Evolutionary conservation across 2,113 vertebrate genomes (phyloP).

Genomic region (Glaucidium brasilianum): DNA sequence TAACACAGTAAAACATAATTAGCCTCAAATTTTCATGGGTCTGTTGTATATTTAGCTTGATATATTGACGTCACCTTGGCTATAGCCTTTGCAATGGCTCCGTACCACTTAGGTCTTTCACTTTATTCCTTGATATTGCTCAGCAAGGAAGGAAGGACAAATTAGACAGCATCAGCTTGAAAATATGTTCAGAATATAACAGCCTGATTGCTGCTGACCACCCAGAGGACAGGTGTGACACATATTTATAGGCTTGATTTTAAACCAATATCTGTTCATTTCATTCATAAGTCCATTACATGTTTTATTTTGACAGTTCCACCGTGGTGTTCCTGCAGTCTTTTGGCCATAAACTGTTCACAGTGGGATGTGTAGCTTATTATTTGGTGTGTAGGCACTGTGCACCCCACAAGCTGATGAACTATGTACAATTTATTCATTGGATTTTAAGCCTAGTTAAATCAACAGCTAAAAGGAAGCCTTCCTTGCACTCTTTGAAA

Average conservation of each 20-base stretch:
- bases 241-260: conserved; percentile 22
- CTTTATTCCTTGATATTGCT: not conserved
- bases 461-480: not conserved
- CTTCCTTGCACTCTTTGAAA: not conserved
- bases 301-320: conserved; percentile 39
- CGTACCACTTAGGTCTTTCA: not conserved
- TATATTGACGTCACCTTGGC: not conserved
- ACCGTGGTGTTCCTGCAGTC: not conserved
- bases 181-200: not conserved
- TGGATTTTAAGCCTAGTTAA: conserved; percentile 49
- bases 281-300: not conserved
- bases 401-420: conserved; percentile 25
- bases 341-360: not conserved
- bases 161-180: not conserved
- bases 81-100: not conserved
- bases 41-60: not conserved
- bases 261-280: not conserved
- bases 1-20: not conserved
- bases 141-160: not conserved
- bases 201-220: conserved; percentile 13
- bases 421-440: conserved; percentile 52
- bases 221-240: conserved; percentile 34
- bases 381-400: not conserved
- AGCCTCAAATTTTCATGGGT: not conserved
- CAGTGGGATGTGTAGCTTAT: conserved; percentile 5